These are phyloP conservation scores for Lepidotrigona ventralis DNA, from an alignment of 1,140 invertebrate genomes.

Conservation along the genomic window DNA sequence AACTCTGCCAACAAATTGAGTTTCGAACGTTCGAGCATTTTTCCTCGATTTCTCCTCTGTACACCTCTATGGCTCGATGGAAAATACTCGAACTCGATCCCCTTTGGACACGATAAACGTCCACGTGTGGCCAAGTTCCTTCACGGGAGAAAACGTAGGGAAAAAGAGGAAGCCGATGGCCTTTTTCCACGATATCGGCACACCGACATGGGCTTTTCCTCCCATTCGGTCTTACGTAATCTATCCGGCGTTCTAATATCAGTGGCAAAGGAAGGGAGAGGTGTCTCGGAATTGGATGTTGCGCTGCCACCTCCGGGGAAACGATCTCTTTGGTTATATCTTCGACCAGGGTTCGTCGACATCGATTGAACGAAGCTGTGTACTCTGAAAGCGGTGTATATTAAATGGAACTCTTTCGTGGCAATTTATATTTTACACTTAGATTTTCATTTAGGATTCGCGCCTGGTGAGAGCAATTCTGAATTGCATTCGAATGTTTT, in stretches of 20 bases:
- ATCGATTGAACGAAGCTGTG: neutral
- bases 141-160: neutral
- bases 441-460: too few species aligned
- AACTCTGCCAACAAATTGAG: slow-evolving; percentile 56
- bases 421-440: too few species aligned
- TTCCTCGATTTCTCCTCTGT: neutral
- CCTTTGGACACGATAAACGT: slow-evolving; percentile 24
- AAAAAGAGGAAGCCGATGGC: slow-evolving; percentile 13
- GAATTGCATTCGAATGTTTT: too few species aligned
- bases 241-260: neutral
- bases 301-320: neutral
- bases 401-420: neutral
- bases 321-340: neutral
- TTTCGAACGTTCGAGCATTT: slow-evolving; percentile 23
- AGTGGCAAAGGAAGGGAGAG: too few species aligned
- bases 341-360: neutral
- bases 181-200: neutral
- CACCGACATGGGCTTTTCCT: neutral
- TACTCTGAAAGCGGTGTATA: neutral
- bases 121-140: slow-evolving; percentile 1
- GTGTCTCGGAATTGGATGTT: neutral
- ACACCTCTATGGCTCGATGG: slow-evolving; percentile 20
- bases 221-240: neutral
- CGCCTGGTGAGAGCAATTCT: too few species aligned
- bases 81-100: slow-evolving; percentile 35